Base-by-base conservation (phyloP, 2,797 vertebrate genomes). In the Sebastes goodei region DNA sequence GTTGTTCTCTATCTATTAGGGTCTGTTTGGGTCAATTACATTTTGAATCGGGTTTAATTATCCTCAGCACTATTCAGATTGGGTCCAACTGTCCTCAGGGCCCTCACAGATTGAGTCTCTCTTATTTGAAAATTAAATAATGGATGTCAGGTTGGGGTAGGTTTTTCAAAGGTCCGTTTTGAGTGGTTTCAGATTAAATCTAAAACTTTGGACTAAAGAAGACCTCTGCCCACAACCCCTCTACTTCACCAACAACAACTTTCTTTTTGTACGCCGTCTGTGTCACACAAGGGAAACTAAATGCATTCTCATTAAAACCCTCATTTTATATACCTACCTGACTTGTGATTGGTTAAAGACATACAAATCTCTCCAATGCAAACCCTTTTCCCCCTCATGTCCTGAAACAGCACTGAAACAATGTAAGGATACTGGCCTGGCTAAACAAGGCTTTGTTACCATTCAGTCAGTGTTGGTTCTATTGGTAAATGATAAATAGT, bases 401-500 rank as follows among this genome's bases (percentile, higher is more conserved):
- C 42, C 33, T 33, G 53, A 56, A 66, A 8, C 2, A 66, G 27
- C 23, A 30, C 14, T 14, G 17, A 57, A 69, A 79, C n/a, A 77
- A 74, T 3, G 46, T 70, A 29, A 56, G 35, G 15, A 77, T 57
- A 69, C 10, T 38, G 32, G 14, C 27, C 56, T 29, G 29, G 42
- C 81, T 46, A 15, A 30, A 15, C 30, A 49, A 20, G 25, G 25
- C 12, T 14, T 35, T 4, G 56, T 78, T 33, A 79, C 70, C 66
- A 77, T 82, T 88, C 76, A 81, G 80, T 80, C 78, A 82, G 65
- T 49, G 63, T 23, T 78, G 64, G 69, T 42, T 77, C 20, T 35
- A 17, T 53, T 73, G 63, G 46, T 73, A 71, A 63, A 86, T 85
- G 80, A 90, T 85, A 59, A 87, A 92, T 88, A 72, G 78, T 76